Evolutionary conservation across 2,888 invertebrate species (phyloP), one percentile per base, ranked within the genome.

Genomic region (Fabriciana adippe): DNA sequence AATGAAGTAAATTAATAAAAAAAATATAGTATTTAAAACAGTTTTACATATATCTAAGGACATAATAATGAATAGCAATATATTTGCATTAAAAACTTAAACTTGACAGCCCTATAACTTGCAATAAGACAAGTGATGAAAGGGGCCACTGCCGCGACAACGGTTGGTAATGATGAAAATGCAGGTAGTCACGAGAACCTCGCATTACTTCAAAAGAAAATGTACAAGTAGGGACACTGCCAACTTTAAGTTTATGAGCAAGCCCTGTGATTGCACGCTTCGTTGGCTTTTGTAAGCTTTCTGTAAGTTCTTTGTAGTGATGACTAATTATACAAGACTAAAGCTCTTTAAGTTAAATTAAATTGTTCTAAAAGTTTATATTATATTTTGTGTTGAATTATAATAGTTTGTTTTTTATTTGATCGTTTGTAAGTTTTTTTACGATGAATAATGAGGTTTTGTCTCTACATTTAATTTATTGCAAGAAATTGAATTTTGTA

Each of bases 111-210:
- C 69, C 65, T 72, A 59, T 18, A 31, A 54, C 47, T 18, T 50
- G 64, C 59, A 67, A 67, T 65, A 71, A 67, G 67, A 67, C 59
- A 55, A 67, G 63, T 67, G 69, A 67, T 64, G 55, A 67, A 64
- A 67, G 67, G 67, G 65, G 45, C 66, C 61, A 55, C 48, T 48
- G 21, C 55, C 26, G 62, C 47, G 51, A 18, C 63, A 55, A 67
- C 67, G 53, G 60, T 62, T 45, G 31, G 51, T 69, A 67, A 68
- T 70, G 65, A 70, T 67, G 67, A 72, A 71, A 70, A 67, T 71
- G 71, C 69, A 70, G 68, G 67, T 72, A 69, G 71, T 70, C 71
- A 72, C 60, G 66, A 60, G 59, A 67, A 64, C 51, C 67, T 67
- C 69, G 66, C 69, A 41, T 64, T 47, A 50, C 53, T 35, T 60